Percentiles rank a stretch among this genome's conserved stretches.
Evolutionary conservation across 2,113 vertebrate genomes (phyloP).

Genomic region (Malurus alboscapulatus): DNA sequence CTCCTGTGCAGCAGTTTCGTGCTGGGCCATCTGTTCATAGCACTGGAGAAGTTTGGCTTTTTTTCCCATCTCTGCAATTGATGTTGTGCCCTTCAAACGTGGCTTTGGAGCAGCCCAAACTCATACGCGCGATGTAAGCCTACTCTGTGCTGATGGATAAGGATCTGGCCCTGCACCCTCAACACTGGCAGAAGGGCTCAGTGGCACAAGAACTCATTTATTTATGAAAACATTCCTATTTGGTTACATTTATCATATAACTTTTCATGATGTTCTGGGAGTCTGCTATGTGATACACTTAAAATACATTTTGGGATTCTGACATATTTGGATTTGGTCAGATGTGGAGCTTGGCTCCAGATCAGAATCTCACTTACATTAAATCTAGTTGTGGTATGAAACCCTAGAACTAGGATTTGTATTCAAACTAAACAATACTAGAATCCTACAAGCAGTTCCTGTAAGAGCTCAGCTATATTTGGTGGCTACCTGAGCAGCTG

Average conservation of each 20-base stretch:
- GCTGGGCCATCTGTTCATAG: fast-evolving
- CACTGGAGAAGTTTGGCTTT: background rate
- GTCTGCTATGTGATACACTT: background rate
- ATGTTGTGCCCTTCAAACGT: background rate
- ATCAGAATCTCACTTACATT: slow-evolving; percentile 39
- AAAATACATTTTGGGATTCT: slow-evolving; percentile 19
- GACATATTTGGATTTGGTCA: slow-evolving; percentile 48
- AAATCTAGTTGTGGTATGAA: slow-evolving; percentile 22
- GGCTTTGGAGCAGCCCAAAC: background rate
- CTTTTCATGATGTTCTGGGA: background rate
- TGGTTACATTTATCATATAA: slow-evolving; percentile 20
- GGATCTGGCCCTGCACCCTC: background rate
- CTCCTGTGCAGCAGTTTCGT: fast-evolving
- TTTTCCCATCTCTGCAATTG: background rate
- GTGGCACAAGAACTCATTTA: background rate
- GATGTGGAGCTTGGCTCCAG: slow-evolving; percentile 33
- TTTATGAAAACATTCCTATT: slow-evolving; percentile 29
- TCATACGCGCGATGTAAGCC: fast-evolving
- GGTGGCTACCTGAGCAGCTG: slow-evolving; percentile 44
- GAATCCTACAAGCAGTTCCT: background rate
- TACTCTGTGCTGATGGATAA: background rate
- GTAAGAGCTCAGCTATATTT: slow-evolving; percentile 6
- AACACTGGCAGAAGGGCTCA: background rate
- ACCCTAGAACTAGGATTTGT: slow-evolving; percentile 28
- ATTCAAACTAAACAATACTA: slow-evolving; percentile 51